phyloP scores from a whole-genome alignment of 2,888 invertebrate species.

The Lasius platythorax region DNA sequence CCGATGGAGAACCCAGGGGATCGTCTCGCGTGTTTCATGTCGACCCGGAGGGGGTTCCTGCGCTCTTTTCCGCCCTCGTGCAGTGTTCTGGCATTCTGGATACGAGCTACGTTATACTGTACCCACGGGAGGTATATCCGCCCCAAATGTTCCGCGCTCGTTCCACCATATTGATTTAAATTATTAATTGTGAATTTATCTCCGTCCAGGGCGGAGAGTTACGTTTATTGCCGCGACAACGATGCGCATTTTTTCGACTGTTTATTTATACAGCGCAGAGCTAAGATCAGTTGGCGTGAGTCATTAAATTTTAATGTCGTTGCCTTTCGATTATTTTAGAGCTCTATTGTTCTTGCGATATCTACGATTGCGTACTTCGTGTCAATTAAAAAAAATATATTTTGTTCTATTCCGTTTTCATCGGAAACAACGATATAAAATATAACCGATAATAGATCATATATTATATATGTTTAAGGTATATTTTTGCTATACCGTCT shows the following conservation, averaged over 20 bases:
- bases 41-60: constrained; percentile 58
- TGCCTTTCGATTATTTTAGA: constrained; percentile 2
- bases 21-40: constrained; percentile 71
- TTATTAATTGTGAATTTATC: constrained; percentile 83
- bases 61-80: constrained; percentile 50
- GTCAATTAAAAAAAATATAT: background rate
- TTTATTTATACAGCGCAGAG: constrained; percentile 65
- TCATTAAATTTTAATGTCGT: constrained; percentile 23
- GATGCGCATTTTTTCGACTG: constrained; percentile 25
- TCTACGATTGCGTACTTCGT: background rate
- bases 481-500: background rate
- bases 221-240: constrained; percentile 70
- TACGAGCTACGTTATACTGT: constrained; percentile 71
- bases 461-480: background rate
- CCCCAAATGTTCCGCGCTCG: constrained; percentile 76
- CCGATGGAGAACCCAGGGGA: constrained; percentile 68
- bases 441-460: background rate
- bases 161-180: constrained; percentile 83
- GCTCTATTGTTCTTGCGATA: background rate
- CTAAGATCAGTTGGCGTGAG: constrained; percentile 2
- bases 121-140: constrained; percentile 81
- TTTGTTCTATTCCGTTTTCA: background rate
- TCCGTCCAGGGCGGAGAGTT: constrained; percentile 67
- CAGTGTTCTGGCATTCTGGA: constrained; percentile 66
- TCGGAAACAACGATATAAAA: background rate